Percentiles rank a stretch among this genome's conserved stretches.
Conservation (phyloP, 1,140 invertebrate genomes). For the Drosophila parvula region DNA sequence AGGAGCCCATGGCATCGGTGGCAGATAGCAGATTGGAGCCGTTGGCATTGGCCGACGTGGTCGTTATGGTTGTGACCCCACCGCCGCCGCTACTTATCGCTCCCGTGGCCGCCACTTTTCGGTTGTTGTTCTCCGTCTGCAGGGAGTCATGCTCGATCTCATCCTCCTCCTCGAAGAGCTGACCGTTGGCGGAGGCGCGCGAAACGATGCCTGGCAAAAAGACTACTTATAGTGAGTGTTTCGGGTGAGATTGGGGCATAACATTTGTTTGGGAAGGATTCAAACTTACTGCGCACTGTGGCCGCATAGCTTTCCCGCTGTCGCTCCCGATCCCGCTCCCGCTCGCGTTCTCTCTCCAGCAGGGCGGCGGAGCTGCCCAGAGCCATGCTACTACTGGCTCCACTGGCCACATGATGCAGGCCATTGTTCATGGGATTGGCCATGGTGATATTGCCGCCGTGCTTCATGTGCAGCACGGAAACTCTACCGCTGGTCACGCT, state of each 20-base stretch:
- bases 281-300: slow-evolving; percentile 83
- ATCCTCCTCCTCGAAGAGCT: slow-evolving; percentile 82
- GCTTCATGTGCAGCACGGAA: slow-evolving; percentile 81
- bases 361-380: slow-evolving; percentile 79
- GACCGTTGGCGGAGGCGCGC: slow-evolving; percentile 80
- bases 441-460: slow-evolving; percentile 73
- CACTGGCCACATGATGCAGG: slow-evolving; percentile 65
- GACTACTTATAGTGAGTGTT: slow-evolving; percentile 77
- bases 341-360: slow-evolving; percentile 70
- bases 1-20: slow-evolving; percentile 81
- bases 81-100: slow-evolving; percentile 19
- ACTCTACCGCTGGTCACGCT: slow-evolving; percentile 71
- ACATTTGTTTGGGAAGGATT: not conserved
- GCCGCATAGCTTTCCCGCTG: slow-evolving; percentile 82
- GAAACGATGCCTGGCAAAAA: slow-evolving; percentile 83
- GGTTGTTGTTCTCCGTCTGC: slow-evolving; percentile 75
- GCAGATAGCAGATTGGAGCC: slow-evolving; percentile 70
- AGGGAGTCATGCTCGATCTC: slow-evolving; percentile 82
- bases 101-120: slow-evolving; percentile 54
- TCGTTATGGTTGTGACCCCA: slow-evolving; percentile 55
- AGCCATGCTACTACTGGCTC: slow-evolving; percentile 85
- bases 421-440: slow-evolving; percentile 81
- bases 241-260: slow-evolving; percentile 42
- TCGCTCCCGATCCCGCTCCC: slow-evolving; percentile 74
- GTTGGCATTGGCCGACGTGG: slow-evolving; percentile 37